Percentiles rank a stretch among this genome's conserved stretches.
Evolutionary conservation across 2,797 vertebrate genomes (phyloP).

Genomic region (Mallotus villosus): DNA sequence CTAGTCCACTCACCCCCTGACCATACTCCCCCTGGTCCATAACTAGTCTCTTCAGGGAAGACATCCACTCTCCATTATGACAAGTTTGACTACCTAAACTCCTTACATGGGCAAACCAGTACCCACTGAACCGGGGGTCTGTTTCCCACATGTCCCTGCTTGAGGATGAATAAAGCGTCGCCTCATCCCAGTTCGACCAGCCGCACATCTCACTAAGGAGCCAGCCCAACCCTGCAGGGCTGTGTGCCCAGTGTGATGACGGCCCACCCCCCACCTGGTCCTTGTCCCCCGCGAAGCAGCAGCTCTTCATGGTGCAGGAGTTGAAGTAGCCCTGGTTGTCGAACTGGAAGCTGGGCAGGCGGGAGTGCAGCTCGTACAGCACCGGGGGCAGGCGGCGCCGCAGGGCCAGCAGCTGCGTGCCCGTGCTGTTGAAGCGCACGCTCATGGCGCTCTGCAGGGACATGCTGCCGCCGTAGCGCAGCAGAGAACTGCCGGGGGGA

Average conservation of each 20-base stretch:
- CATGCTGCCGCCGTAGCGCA: conserved; percentile 94
- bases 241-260: no score
- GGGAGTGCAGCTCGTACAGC: conserved; percentile 96
- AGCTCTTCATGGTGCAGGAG: conserved; percentile 99
- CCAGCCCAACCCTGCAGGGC: background rate
- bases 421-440: conserved; percentile 95
- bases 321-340: conserved; percentile 99
- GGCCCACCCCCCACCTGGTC: conserved; percentile 85
- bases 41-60: background rate
- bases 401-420: conserved; percentile 92
- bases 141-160: no score
- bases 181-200: no score
- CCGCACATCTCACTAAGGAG: no score
- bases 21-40: background rate
- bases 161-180: no score
- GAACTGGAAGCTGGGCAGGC: conserved; percentile 96
- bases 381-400: conserved; percentile 93
- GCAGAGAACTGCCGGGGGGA: conserved; percentile 79
- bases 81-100: no score
- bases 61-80: background rate
- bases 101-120: no score
- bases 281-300: conserved; percentile 96
- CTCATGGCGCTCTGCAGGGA: conserved; percentile 99
- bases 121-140: no score
- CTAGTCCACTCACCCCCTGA: background rate